These are phyloP conservation scores for Eubasilissa regina DNA, from an alignment of 1,140 invertebrate genomes.

Conservation along the genomic window DNA sequence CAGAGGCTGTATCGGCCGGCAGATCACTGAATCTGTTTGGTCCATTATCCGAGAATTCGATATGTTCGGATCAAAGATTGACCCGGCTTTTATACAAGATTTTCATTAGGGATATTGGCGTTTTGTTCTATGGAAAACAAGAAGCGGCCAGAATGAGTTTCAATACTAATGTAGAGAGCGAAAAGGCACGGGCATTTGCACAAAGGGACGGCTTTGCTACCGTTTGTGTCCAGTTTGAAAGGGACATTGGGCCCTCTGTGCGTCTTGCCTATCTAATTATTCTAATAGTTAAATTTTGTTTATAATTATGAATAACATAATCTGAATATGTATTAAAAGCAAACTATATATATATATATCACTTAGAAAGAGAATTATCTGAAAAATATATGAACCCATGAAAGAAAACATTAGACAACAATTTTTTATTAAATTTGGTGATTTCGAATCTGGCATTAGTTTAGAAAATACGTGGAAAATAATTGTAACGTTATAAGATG, in stretches of 20 bases:
- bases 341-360: too few species aligned
- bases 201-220: slow-evolving; percentile 23
- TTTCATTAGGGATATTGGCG: slow-evolving; percentile 61
- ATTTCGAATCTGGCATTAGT: too few species aligned
- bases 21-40: slow-evolving; percentile 39
- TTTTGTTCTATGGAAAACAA: slow-evolving; percentile 60
- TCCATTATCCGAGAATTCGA: slow-evolving; percentile 44
- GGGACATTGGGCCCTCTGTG: slow-evolving; percentile 43
- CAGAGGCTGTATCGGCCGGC: slow-evolving; percentile 31
- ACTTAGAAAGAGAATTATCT: too few species aligned
- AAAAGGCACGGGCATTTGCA: slow-evolving; percentile 22
- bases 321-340: background rate
- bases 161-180: slow-evolving; percentile 19
- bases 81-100: slow-evolving; percentile 40
- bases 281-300: slow-evolving; percentile 48
- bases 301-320: background rate
- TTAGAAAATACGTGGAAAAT: too few species aligned
- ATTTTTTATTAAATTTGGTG: too few species aligned
- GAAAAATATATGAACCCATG: too few species aligned
- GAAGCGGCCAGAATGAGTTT: slow-evolving; percentile 50
- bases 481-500: too few species aligned
- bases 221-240: slow-evolving; percentile 28
- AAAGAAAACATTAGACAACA: too few species aligned
- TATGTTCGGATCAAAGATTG: slow-evolving; percentile 53
- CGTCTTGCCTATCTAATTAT: slow-evolving; percentile 56